Evolutionary conservation across 2,797 vertebrate genomes (phyloP).

Genomic region (Melanotaenia pygmaea): DNA sequence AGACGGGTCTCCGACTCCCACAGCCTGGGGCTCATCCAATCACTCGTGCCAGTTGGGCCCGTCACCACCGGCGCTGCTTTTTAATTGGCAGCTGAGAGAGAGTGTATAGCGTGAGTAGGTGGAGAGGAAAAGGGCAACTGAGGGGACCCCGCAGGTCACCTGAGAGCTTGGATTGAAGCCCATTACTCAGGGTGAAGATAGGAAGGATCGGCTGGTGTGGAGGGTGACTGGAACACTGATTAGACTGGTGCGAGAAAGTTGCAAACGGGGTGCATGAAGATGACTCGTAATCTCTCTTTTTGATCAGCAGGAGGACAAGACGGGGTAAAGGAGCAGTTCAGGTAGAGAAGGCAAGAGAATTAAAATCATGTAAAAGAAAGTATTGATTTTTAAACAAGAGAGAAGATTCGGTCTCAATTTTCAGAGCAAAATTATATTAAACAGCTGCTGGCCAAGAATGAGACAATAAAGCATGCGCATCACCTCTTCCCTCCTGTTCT

Average conservation of each 20-base stretch:
- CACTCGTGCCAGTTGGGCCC: conserved; percentile 66
- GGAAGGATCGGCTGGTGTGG: conserved; percentile 50
- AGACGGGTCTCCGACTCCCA: conserved; percentile 43
- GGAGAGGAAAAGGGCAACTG: conserved; percentile 10
- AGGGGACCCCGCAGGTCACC: conserved; percentile 47
- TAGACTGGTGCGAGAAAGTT: conserved; percentile 44
- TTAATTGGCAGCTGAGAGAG: conserved; percentile 77
- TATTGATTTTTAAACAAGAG: conserved; percentile 69
- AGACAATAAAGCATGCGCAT: conserved; percentile 65
- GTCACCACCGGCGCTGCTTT: conserved; percentile 55
- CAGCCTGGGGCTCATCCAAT: conserved; percentile 71
- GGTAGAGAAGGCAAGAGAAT: conserved; percentile 41
- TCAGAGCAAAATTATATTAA: conserved; percentile 69
- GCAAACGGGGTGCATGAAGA: conserved; percentile 33
- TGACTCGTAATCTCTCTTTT: conserved; percentile 24
- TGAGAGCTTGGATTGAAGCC: conserved; percentile 65
- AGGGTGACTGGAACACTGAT: conserved; percentile 51
- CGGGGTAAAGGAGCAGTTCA: conserved; percentile 18
- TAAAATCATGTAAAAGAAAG: conserved; percentile 32
- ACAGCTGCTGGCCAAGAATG: conserved; percentile 60
- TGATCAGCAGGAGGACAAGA: conserved; percentile 16
- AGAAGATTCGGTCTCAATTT: conserved; percentile 66
- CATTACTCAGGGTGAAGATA: conserved; percentile 68
- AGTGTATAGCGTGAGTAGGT: conserved; percentile 21
- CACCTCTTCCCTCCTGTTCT: conserved; percentile 3